Conservation (phyloP, 2,797 vertebrate species). For the Enteromius viviparus region DNA sequence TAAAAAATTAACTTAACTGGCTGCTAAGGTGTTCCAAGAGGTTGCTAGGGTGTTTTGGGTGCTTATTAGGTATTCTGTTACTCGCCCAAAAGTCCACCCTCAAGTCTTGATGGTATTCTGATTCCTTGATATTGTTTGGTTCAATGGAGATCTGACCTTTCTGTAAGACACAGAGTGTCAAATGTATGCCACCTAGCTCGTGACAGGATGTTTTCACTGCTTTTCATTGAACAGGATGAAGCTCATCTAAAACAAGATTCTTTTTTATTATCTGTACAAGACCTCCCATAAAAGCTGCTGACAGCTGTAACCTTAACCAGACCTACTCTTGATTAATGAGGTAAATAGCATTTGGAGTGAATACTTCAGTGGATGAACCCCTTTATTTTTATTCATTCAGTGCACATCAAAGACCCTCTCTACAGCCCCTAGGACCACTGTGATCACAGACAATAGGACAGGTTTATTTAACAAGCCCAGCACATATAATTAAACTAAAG, state of each 20-base stretch:
- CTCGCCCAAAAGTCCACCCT: neutral
- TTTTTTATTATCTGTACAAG: slow-evolving; percentile 24
- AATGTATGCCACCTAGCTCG: neutral
- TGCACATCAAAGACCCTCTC: slow-evolving; percentile 38
- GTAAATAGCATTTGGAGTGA: slow-evolving; percentile 28
- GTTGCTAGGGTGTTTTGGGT: neutral
- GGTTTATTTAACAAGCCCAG: slow-evolving; percentile 18
- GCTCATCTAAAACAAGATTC: neutral
- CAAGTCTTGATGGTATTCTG: neutral
- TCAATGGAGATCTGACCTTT: neutral
- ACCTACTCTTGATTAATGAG: slow-evolving; percentile 33
- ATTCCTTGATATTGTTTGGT: neutral
- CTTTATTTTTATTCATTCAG: slow-evolving; percentile 6
- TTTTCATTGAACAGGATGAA: neutral
- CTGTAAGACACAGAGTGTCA: neutral
- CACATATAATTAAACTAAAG: slow-evolving; percentile 25
- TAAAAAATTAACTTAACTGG: neutral
- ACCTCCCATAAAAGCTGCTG: neutral
- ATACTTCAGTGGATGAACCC: slow-evolving; percentile 24
- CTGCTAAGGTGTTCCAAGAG: neutral
- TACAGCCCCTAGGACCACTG: slow-evolving; percentile 24
- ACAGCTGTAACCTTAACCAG: slow-evolving; percentile 7
- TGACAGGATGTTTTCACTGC: neutral
- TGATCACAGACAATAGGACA: slow-evolving; percentile 26
- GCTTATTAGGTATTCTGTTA: neutral